Evolutionary conservation across 2,113 vertebrate genomes (phyloP).

Genomic region (Pseudonaja textilis): DNA sequence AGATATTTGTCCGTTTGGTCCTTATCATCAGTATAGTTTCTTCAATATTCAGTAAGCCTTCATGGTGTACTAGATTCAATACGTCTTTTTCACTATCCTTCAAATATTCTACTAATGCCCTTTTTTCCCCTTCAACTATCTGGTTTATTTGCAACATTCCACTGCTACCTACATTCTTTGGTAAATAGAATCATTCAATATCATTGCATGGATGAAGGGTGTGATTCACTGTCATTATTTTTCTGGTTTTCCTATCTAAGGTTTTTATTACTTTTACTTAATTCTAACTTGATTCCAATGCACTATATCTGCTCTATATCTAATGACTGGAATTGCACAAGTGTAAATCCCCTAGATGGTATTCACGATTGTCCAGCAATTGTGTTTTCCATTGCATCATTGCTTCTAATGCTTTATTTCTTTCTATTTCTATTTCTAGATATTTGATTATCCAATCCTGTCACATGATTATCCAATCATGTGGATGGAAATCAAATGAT

Average conservation of each 20-base stretch:
- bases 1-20: not conserved
- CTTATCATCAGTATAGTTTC: not conserved
- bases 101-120: not conserved
- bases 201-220: not conserved
- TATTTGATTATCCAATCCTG: too few species aligned
- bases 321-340: not conserved
- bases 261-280: not conserved
- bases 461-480: not conserved
- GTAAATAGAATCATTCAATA: not conserved
- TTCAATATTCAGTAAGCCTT: too few species aligned
- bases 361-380: not conserved
- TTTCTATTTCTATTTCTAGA: too few species aligned
- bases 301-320: not conserved
- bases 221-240: not conserved
- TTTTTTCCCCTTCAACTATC: not conserved
- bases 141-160: not conserved
- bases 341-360: not conserved
- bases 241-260: not conserved
- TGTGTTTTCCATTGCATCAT: not conserved
- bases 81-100: not conserved
- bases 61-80: not conserved
- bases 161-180: not conserved
- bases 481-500: not conserved
- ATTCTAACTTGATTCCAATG: not conserved
- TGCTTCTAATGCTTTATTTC: not conserved